Conservation (phyloP, 2,113 vertebrate genomes). For the Oceanodroma tethys region DNA sequence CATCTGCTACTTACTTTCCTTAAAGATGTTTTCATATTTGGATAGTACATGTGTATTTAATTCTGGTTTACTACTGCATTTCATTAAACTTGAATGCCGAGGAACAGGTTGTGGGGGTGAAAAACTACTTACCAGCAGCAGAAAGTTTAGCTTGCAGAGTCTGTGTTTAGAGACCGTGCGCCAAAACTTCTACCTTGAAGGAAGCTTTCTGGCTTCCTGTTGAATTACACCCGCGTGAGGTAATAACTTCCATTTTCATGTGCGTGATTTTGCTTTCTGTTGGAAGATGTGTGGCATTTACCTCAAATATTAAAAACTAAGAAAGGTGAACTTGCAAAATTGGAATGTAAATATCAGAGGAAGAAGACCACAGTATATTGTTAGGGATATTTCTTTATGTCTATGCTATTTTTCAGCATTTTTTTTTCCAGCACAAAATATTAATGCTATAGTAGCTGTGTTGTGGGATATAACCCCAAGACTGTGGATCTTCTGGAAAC, state of each 20-base stretch:
- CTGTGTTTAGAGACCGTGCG: neutral
- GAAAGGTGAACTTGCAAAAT: neutral
- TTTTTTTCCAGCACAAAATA: neutral
- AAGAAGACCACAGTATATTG: neutral
- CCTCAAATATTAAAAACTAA: neutral
- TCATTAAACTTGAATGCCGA: neutral
- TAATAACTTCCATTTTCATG: neutral
- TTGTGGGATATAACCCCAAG: neutral
- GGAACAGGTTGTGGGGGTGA: neutral
- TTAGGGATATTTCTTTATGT: neutral
- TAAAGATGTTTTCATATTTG: neutral
- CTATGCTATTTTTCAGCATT: fast-evolving
- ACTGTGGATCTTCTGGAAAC: neutral
- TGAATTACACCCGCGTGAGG: neutral
- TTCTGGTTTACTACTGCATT: neutral
- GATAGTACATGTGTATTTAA: neutral
- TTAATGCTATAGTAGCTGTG: neutral
- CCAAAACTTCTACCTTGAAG: neutral
- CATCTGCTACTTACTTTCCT: neutral
- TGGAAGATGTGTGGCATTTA: neutral
- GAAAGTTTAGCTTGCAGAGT: neutral
- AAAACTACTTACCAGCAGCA: neutral
- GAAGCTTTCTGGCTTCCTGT: neutral
- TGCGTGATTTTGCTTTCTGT: neutral
- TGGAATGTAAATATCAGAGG: neutral